Evolutionary conservation across 2,888 invertebrate genomes (phyloP).

Genomic region (Sepiola atlantica): DNA sequence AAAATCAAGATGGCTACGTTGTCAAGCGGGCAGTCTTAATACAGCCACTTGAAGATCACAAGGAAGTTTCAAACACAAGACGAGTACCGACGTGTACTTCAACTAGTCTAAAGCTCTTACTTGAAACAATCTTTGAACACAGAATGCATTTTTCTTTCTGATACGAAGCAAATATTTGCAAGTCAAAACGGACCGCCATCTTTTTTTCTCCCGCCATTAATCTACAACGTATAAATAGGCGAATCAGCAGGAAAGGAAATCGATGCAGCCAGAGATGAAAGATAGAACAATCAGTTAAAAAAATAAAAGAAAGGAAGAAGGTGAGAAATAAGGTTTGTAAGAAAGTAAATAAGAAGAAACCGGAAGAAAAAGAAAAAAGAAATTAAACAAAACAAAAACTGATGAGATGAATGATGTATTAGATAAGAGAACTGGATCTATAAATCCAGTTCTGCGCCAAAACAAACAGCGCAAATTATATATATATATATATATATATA

Average conservation of each 20-base stretch:
- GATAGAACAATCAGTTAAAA: too few relatives aligned
- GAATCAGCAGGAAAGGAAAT: not conserved
- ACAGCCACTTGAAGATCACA: too few relatives aligned
- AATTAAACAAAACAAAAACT: too few relatives aligned
- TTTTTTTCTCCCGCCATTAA: not conserved
- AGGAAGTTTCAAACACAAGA: too few relatives aligned
- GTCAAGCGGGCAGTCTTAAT: not conserved
- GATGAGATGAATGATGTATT: not conserved
- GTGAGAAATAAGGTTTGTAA: not conserved
- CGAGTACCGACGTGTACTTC: not conserved
- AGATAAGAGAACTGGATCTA: not conserved
- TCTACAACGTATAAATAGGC: not conserved
- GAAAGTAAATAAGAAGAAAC: not conserved
- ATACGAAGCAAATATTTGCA: not conserved
- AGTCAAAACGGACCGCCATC: not conserved
- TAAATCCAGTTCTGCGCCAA: not conserved
- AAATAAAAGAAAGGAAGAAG: not conserved
- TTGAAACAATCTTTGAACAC: not conserved
- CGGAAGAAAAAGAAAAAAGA: not conserved
- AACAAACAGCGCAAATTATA: not conserved
- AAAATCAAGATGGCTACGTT: not conserved
- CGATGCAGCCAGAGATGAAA: not conserved
- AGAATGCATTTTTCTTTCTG: not conserved
- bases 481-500: too few relatives aligned
- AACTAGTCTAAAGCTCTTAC: too few relatives aligned